Base-by-base conservation (phyloP, 2,797 vertebrate genomes). In the Neopelma chrysocephalum region DNA sequence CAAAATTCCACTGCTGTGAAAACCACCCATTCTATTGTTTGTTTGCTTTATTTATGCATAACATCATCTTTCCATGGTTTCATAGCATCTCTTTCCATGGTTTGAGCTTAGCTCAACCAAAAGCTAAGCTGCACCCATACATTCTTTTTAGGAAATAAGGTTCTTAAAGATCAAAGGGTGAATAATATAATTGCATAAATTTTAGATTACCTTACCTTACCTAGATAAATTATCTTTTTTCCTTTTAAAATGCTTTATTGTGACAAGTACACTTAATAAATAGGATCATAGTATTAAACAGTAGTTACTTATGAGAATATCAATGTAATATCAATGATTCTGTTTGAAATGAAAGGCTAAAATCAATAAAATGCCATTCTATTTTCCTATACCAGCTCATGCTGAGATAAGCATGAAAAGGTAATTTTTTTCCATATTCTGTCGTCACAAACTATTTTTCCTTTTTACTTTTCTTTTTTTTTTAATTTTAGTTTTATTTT, bases 1-100 rank as follows among this genome's bases (percentile, higher is more conserved):
- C 48, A 75, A 95, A 92, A 95, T 92, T 88, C 60, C 54, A 56
- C 78, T 94, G 43, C 60, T 94, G 53, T 84, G 89, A 80, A 88
- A 90, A 80, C 48, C 56, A 68, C 16, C 26, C n/a, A 54, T 47
- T 84, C 15, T 45, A 2, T 29, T 40, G 15, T 54, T 57, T 78
- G 12, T 23, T 90, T 17, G 11, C 8, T 92, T 76, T 70, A 78
- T 82, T 94, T 90, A 83, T 40, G 15, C 45, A 57, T 16, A 50
- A 9, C 54, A 80, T 43, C 19, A n/a, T 45, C 57, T 66, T 86
- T 73, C 72, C 62, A 53, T 7, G 27, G 27, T 17, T 51, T 51
- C 45, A 57, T 16, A 50, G 9, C 51, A 76, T 38, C 19, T 45
- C 56, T 71, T 86, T 73, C 73, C 60, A 56, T 64, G 22, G 3